phyloP scores from a whole-genome alignment of 2,113 vertebrate genomes.

The Canis aureus region DNA sequence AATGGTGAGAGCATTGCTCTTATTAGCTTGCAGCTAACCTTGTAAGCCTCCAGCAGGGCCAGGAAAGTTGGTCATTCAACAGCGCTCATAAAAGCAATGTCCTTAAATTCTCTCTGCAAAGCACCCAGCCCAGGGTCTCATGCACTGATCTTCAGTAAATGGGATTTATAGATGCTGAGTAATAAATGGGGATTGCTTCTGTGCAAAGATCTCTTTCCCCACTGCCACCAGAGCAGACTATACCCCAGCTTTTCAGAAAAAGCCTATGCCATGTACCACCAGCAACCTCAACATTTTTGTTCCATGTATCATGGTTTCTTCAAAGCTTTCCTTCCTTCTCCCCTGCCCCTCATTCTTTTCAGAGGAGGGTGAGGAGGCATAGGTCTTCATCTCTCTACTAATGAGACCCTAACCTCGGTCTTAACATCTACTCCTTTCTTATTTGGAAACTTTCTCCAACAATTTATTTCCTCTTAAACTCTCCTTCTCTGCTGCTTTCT shows the following conservation, averaged over 20 bases:
- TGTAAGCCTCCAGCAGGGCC: too few relatives aligned
- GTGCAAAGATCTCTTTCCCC: neutral
- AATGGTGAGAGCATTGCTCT: neutral
- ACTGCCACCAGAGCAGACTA: neutral
- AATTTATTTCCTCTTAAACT: neutral
- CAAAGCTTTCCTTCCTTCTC: neutral
- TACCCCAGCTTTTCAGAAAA: neutral
- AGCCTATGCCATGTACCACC: neutral
- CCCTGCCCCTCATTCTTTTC: neutral
- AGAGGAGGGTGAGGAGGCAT: neutral
- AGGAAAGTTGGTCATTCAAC: neutral
- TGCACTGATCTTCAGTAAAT: neutral
- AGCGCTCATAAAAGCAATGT: neutral
- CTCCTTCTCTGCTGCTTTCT: neutral
- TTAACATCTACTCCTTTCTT: neutral
- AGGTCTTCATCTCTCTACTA: neutral
- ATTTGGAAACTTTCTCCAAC: neutral
- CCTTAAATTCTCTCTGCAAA: neutral
- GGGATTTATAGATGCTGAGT: neutral
- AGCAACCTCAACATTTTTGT: neutral
- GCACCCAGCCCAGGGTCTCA: neutral
- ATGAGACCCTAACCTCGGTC: neutral
- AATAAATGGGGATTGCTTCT: neutral
- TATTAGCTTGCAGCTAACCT: neutral
- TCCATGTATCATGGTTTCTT: neutral